Evolutionary conservation across 2,113 vertebrate species (phyloP).

Genomic region (Todiramphus chloris): DNA sequence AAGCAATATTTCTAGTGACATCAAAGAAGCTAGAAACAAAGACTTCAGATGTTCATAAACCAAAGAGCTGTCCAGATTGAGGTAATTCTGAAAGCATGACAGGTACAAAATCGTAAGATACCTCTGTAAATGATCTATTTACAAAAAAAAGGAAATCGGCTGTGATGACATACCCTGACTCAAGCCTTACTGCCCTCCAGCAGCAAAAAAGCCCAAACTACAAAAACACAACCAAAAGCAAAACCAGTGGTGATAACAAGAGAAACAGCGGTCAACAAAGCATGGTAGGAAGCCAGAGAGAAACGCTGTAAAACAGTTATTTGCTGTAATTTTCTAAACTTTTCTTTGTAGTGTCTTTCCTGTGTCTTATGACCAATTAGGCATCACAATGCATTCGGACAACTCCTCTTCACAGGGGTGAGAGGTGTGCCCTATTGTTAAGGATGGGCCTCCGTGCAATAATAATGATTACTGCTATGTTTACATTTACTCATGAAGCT

Average conservation of each 20-base stretch:
- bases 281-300: neutral
- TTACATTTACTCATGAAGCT: neutral
- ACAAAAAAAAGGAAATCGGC: neutral
- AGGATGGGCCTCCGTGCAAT: neutral
- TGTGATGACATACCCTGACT: neutral
- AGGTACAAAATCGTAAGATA: neutral
- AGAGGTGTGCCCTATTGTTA: neutral
- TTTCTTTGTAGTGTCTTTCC: neutral
- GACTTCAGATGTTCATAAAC: neutral
- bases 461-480: neutral
- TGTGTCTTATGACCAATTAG: rapidly evolving
- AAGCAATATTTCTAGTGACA: neutral
- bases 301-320: neutral
- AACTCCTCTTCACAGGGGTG: neutral
- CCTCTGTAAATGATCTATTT: neutral
- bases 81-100: neutral
- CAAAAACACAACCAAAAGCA: neutral
- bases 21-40: neutral
- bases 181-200: neutral
- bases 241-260: neutral
- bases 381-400: neutral
- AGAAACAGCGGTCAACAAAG: neutral
- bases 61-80: neutral
- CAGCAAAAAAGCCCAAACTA: neutral
- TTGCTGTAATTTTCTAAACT: neutral